Base-by-base conservation (phyloP, 2,888 invertebrate species). In the Mermis nigrescens region DNA sequence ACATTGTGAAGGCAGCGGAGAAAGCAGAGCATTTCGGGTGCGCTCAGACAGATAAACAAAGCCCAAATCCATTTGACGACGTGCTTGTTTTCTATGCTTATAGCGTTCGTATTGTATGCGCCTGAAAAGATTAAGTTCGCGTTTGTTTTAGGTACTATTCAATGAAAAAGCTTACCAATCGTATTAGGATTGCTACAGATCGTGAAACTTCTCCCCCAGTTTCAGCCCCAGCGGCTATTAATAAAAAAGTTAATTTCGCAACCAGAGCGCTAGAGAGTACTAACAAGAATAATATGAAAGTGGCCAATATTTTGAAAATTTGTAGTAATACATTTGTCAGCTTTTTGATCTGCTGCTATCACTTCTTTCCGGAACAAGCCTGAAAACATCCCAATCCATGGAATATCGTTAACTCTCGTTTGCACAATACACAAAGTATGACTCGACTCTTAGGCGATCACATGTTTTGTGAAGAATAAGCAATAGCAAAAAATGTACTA, bases 351-450 rank as follows among this genome's bases (percentile, higher is more conserved):
- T 66, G 68, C 26, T 65, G 67, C 12, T 65, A 61, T 55, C 62
- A 54, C 61, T 72, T 71, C 65, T 66, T 57, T 82, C 78, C 1
- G 84, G 84, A 12, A 82, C 78, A 66, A 83, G 81, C 68, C 83
- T 79, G 73, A 88, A 88, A 19, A 82, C 78, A 70, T 88, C 83
- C 88, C 88, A 89, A 38, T 38, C 38, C n/a, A n/a, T n/a, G n/a
- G n/a, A n/a, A n/a, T n/a, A n/a, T n/a, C n/a, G n/a, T n/a, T n/a
- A n/a, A n/a, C n/a, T n/a, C n/a, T n/a, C n/a, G n/a, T n/a, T n/a
- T n/a, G n/a, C n/a, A n/a, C n/a, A n/a, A n/a, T n/a, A n/a, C n/a
- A n/a, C n/a, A n/a, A n/a, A n/a, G n/a, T n/a, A n/a, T n/a, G n/a
- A n/a, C n/a, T n/a, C n/a, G n/a, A n/a, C n/a, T n/a, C n/a, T n/a